Evolutionary conservation across 1,140 invertebrate genomes (phyloP).

Genomic region (Liolophura sinensis): DNA sequence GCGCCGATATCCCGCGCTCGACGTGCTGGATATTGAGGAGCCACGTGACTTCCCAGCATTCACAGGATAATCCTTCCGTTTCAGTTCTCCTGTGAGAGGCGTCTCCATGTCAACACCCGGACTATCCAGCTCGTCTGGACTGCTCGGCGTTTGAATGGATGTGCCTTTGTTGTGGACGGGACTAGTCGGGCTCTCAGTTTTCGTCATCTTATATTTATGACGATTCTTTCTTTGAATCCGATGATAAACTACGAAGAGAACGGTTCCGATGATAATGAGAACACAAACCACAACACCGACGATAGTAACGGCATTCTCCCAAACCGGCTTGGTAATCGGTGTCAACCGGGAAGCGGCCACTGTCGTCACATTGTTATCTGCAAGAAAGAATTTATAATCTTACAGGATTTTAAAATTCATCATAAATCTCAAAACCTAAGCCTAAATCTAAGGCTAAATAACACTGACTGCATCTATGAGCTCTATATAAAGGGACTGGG

Average conservation of each 20-base stretch:
- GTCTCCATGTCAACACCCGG: slow-evolving; percentile 34
- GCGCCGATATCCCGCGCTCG: slow-evolving; percentile 23
- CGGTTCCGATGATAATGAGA: slow-evolving; percentile 31
- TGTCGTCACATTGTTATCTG: slow-evolving; percentile 3
- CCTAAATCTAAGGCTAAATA: neutral
- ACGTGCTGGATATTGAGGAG: slow-evolving; percentile 36
- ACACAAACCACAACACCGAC: slow-evolving; percentile 44
- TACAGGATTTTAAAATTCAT: neutral
- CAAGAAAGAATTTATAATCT: no score
- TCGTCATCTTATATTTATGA: slow-evolving; percentile 45
- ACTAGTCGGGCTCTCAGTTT: no score
- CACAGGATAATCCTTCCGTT: slow-evolving; percentile 9
- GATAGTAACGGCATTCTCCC: slow-evolving; percentile 41
- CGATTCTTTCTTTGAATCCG: slow-evolving; percentile 24
- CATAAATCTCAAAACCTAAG: neutral
- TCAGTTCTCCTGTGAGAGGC: slow-evolving; percentile 31
- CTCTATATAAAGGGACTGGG: no score
- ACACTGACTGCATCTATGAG: neutral
- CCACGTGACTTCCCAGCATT: slow-evolving; percentile 16
- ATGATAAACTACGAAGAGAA: slow-evolving; percentile 41
- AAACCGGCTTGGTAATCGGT: slow-evolving; percentile 16
- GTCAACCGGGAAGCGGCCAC: neutral
- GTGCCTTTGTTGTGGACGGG: no score
- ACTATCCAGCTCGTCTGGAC: no score
- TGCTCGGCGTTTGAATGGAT: no score